Evolutionary conservation across 2,797 vertebrate genomes (phyloP).

Genomic region (Aselliscus stoliczkanus): DNA sequence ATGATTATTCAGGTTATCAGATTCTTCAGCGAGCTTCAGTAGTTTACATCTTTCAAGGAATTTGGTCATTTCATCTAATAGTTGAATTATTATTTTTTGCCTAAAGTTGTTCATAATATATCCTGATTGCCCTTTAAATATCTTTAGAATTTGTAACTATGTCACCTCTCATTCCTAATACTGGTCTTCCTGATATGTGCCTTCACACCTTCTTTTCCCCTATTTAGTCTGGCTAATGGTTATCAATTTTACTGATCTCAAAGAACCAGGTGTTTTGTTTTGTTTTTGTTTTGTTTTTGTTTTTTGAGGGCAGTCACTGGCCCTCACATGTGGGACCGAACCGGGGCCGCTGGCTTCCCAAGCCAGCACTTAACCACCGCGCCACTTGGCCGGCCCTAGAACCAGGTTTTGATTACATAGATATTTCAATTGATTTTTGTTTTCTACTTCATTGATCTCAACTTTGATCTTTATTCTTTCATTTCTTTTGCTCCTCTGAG

Average conservation of each 20-base stretch:
- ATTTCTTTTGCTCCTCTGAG: not conserved
- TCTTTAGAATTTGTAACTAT: not conserved
- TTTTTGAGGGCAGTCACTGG: too few species aligned
- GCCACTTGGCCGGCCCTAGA: too few species aligned
- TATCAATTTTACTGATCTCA: not conserved
- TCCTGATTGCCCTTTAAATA: not conserved
- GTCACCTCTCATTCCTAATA: not conserved
- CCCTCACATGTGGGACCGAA: too few species aligned
- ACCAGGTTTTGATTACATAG: not conserved
- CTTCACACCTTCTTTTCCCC: not conserved
- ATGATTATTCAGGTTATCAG: not conserved
- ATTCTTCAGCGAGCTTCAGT: not conserved
- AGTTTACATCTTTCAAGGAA: slow-evolving; percentile 19
- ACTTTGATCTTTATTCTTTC: not conserved
- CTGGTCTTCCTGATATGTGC: not conserved
- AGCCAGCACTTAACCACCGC: too few species aligned
- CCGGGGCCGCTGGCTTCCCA: too few species aligned
- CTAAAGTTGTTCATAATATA: not conserved
- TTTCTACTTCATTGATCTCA: slow-evolving; percentile 13
- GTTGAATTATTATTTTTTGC: not conserved
- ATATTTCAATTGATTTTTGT: slow-evolving; percentile 5
- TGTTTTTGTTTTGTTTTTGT: too few species aligned
- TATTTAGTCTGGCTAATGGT: not conserved
- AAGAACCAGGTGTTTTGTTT: not conserved
- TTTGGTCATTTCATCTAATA: not conserved